Base-by-base conservation (phyloP, 2,888 invertebrate genomes). In the Mesoligia furuncula region DNA sequence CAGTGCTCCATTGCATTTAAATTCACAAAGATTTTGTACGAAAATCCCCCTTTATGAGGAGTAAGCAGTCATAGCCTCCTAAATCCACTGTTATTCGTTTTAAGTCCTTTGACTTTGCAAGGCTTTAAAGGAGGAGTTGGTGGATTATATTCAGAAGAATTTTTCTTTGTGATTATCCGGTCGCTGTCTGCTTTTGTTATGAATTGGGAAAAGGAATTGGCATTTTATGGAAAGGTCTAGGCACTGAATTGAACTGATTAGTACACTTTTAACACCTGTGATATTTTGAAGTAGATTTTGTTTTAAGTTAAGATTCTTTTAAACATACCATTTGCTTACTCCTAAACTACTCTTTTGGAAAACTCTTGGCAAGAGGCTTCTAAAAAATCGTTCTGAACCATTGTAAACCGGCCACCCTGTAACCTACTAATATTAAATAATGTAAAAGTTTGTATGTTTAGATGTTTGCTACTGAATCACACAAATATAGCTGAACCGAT, bases 11-110 rank as follows among this genome's bases (percentile, higher is more conserved):
- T 70, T 75, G 73, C 70, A 73, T 73, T 75, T 36, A 67, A 70
- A 70, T 73, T 61, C 39, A 27, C 17, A 61, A 75, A 83, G 31
- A 70, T 70, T 64, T 61, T 24, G 17, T 24, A 54, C 66, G 15
- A 36, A 70, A 83, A 80, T 68, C 62, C 45, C n/a, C 57, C 7
- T 42, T 36, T 45, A 24, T 36, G 31, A 31, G 17, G 31, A 36
- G 27, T 65, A 65, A 61, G 39, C 17, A 79, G 75, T 83, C 64
- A 59, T 71, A 15, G 48, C 51, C 48, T 57, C 9, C 4, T 15
- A 45, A 77, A 80, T 74, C 76, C 54, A 2, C 15, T 61, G 36
- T 80, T 71, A 76, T 80, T 61, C 48, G 54, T 65, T 73, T 80
- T 45, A 83, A 83, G 64, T 69, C 51, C 70, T 57, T 71, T 42